These are phyloP conservation scores for Gibbula magus DNA, from an alignment of 2,888 invertebrate species.

Conservation along the genomic window DNA sequence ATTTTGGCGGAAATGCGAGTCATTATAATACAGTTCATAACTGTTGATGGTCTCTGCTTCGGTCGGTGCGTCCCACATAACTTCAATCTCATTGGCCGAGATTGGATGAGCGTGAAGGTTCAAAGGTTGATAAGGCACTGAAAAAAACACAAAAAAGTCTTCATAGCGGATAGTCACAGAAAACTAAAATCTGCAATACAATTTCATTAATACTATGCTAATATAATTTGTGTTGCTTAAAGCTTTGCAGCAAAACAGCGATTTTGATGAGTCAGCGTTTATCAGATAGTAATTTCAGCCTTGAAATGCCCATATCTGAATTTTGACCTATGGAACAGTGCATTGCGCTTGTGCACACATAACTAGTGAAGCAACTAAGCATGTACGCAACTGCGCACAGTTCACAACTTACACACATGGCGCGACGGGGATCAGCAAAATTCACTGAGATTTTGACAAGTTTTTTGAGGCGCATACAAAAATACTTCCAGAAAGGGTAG, in stretches of 20 bases:
- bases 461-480: too few relatives aligned
- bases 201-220: background rate
- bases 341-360: conserved; percentile 12
- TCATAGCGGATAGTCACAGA: background rate
- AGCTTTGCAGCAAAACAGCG: conserved; percentile 7
- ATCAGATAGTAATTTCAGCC: background rate
- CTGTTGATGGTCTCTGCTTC: conserved; percentile 90
- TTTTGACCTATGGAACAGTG: background rate
- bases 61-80: conserved; percentile 94
- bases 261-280: background rate
- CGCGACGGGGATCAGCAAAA: background rate
- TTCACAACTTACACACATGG: background rate
- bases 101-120: conserved; percentile 82
- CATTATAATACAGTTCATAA: conserved; percentile 97
- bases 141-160: conserved; percentile 37
- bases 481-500: too few relatives aligned
- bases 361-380: background rate
- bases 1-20: conserved; percentile 67
- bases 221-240: background rate
- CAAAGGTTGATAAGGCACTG: conserved; percentile 97
- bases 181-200: conserved; percentile 5
- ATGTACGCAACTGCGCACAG: background rate
- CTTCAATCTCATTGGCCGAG: conserved; percentile 89
- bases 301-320: background rate
- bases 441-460: too few relatives aligned